Base-by-base conservation (phyloP, 2,888 invertebrate genomes). In the Megaustenia siamemsis region DNA sequence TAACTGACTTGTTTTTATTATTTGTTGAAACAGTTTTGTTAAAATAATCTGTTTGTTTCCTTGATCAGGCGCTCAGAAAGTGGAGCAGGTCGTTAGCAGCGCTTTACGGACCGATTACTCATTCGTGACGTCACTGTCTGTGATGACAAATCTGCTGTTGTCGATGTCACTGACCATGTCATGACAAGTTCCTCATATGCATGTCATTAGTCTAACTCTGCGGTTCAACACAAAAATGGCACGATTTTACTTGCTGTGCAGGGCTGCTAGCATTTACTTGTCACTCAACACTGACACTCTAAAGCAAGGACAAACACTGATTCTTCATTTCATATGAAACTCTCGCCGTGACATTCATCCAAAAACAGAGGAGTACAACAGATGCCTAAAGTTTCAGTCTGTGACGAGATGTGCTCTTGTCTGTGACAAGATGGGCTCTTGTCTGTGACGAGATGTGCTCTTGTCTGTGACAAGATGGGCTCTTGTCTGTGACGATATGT, bases 11-110 rank as follows among this genome's bases (percentile, higher is more conserved):
- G 49, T 12, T 53, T 18, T 53, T 21, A 3, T 18, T 53, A 3
- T 24, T 18, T 24, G 18, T 53, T 53, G 3, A 53, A 10, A 53
- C 21, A 53, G 18, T 53, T 15, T 60, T 21, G 6, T 3, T 12
- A 53, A 21, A 53, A 12, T 53, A 53, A 21, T n/a, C 28, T 28
- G 35, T 73, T 73, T 45, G 15, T 45, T n/a, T 73, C 28, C 45
- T n/a, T 45, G 71, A 3, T 45, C 71, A 28, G 71, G 71, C 1
- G 71, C 71, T 28, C 71, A 73, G 28, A 43, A 73, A 45, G 28
- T 3, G 6, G 71, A 73, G 5, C 43, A 45, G 10, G 4, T 1
- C 4, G 28, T 24, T 15, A 24, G 38, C 43, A n/a, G 0, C 28
- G n/a, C 45, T 4, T 12, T 8, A 45, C n/a, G 10, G 43, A 45